phyloP scores from a whole-genome alignment of 2,888 invertebrate genomes.

The Meiosimyza platycephala region DNA sequence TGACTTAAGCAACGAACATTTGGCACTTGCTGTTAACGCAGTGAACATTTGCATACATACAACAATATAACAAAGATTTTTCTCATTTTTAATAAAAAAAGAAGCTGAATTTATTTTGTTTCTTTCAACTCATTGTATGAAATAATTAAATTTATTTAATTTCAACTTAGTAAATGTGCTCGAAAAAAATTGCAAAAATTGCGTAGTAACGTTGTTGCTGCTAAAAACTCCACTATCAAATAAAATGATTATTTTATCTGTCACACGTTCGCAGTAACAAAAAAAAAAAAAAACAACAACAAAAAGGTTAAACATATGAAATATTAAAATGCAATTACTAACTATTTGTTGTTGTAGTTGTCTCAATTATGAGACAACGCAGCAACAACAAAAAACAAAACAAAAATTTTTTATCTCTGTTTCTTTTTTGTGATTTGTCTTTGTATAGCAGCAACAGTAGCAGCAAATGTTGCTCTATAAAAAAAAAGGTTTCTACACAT shows the following conservation, averaged over 20 bases:
- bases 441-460: neutral
- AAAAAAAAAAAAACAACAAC: no score
- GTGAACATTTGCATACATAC: no score
- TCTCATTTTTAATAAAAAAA: neutral
- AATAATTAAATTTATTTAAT: neutral
- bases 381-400: no score
- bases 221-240: no score
- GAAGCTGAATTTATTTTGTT: neutral
- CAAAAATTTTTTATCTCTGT: neutral
- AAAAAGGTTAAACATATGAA: constrained; percentile 12
- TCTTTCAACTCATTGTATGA: neutral
- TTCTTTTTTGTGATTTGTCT: neutral
- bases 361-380: neutral
- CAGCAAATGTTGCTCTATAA: constrained; percentile 10
- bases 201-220: no score
- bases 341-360: neutral
- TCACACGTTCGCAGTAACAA: no score
- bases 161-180: neutral
- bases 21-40: no score
- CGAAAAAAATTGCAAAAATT: neutral
- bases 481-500: neutral
- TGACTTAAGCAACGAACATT: no score
- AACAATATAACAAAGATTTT: no score
- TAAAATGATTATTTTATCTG: no score
- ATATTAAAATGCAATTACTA: constrained; percentile 28